phyloP scores from a whole-genome alignment of 2,113 vertebrate species.

The Marmota flaviventris region DNA sequence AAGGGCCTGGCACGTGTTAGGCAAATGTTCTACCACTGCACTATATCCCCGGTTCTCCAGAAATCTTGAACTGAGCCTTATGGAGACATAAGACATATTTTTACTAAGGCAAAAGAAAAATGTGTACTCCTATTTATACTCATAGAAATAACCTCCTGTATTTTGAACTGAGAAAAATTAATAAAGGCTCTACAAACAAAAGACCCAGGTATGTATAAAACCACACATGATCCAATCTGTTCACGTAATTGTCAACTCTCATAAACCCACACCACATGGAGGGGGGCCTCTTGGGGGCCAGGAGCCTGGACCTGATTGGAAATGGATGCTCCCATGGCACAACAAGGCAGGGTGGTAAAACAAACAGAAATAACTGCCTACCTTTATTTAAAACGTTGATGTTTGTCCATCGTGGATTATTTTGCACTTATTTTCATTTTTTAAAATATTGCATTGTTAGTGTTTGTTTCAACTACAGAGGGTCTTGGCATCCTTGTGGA shows the following conservation, averaged over 20 bases:
- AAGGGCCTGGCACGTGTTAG: neutral
- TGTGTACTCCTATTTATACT: neutral
- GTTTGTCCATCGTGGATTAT: neutral
- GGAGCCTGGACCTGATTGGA: neutral
- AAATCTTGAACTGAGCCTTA: neutral
- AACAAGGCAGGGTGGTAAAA: neutral
- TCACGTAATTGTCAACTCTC: neutral
- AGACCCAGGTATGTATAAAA: neutral
- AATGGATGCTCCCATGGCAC: neutral
- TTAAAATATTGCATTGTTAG: neutral
- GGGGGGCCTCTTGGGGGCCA: neutral
- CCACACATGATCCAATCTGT: neutral
- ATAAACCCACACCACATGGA: neutral
- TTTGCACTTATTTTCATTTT: neutral
- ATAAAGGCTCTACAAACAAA: constrained; percentile 8
- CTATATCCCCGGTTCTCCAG: too few species aligned
- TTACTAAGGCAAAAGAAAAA: neutral
- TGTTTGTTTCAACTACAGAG: neutral
- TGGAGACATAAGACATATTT: neutral
- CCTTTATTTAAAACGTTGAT: constrained; percentile 1
- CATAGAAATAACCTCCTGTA: neutral
- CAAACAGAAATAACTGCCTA: neutral
- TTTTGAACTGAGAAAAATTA: constrained; percentile 26
- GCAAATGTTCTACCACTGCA: neutral
- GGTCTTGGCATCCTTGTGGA: neutral